Evolutionary conservation across 2,113 vertebrate species (phyloP), one percentile per base, ranked within the genome.

Genomic region (Edolisoma coerulescens): DNA sequence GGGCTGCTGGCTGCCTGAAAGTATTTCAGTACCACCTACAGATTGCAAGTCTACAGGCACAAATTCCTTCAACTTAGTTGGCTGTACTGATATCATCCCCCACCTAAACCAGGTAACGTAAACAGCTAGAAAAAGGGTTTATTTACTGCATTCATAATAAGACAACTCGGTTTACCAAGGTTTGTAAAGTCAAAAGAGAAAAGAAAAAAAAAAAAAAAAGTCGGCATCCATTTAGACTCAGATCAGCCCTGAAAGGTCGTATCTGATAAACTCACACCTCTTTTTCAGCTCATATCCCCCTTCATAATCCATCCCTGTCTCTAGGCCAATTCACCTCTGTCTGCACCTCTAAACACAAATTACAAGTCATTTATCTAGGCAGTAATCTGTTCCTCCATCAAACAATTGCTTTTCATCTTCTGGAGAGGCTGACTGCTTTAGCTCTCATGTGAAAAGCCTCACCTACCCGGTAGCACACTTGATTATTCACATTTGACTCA

Each of bases 401-500:
- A 89, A 53, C 24, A 90, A 75, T 33, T 75, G 26, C 26, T 53
- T 93, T 52, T 18, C 44, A 70, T 21, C 21, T 75, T 71, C 65
- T 59, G 33, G 28, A 86, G 13, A 73, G 61, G 50, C 23, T 77
- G 67, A 79, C 39, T 53, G 33, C 35, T 91, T 87, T 45, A 78
- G 41, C 37, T 37, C 33, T 73, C n/a, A 69, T 16, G 13, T 32
- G 12, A 84, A 73, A 24, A 76, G 45, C 35, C n/a, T 70, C 59
- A 91, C 24, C 23, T 50, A 39, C 19, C 45, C 14, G 0, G 0
- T n/a, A 79, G 71, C 12, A 56, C 24, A 73, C 11, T 64, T 16
- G 13, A 76, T 60, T 71, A 60, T n/a, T 80, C 63, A 77, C 45
- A 80, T 53, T 64, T 94, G 23, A 28, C n/a, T 73, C 52, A 81